Base-by-base conservation (phyloP, 2,888 invertebrate genomes). In the Gortyna flavago region DNA sequence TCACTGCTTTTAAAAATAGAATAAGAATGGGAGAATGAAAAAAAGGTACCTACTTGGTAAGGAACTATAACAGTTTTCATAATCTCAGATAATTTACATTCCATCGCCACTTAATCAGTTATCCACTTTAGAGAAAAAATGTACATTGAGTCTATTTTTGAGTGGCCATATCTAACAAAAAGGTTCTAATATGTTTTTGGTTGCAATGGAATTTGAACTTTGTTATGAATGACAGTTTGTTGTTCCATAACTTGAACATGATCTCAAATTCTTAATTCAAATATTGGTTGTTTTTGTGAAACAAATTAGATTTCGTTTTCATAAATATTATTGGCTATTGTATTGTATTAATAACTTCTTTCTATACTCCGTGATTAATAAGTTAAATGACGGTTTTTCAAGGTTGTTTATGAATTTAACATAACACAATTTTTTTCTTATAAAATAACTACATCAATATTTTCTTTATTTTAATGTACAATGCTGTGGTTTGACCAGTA, bases 1-100 rank as follows among this genome's bases (percentile, higher is more conserved):
- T 80, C 54, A 68, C 38, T 51, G 29, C 18, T 62, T 84, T 81
- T 68, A 75, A 80, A 82, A 85, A 70, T 71, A 80, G 85, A 71
- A 70, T 61, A 62, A 38, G 51, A 29, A 75, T 35, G 44, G 41
- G 21, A 68, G n/a, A 61, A 44, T 6, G 29, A 6, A 4, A 48
- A 32, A 38, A 18, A 29, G 2, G 7, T 35, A 35, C 6, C 4
- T 35, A 35, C 6, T 54, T 54, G 21, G 48, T 51, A 51, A 21
- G 21, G 21, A 13, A 44, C 44, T 44, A 16, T 51, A 51, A 8
- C 21, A 51, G 51, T 51, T 7, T 51, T n/a, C 9, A 54, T 54
- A 51, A 51, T 51, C 54, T 54, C 11, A n/a, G 25, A 54, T 54
- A 54, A 54, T 54, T 54, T 54, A 54, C 25, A 54, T 54, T 54